Percentiles rank a stretch among this genome's conserved stretches.
phyloP scores from a whole-genome alignment of 1,140 invertebrate species.

The Drosophila tsacasi region DNA sequence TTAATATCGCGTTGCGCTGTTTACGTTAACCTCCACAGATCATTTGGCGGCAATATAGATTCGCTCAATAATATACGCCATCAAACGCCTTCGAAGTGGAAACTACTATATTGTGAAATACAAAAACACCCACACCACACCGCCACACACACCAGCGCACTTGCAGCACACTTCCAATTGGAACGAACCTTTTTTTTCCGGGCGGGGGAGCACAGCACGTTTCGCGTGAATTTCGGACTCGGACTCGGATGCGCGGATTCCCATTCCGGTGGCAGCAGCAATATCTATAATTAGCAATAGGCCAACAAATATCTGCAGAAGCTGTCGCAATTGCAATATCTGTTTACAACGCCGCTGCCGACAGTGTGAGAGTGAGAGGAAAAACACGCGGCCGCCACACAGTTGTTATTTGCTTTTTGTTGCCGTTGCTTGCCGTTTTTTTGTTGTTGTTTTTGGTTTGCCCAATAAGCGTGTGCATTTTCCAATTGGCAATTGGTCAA shows the following conservation, averaged over 20 bases:
- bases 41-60: conserved; percentile 9
- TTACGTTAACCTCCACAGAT: conserved; percentile 26
- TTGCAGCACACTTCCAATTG: conserved; percentile 28
- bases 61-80: conserved; percentile 15
- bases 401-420: conserved; percentile 27
- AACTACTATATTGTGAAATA: conserved; percentile 54
- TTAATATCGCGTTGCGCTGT: conserved; percentile 52
- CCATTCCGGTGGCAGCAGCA: conserved; percentile 35
- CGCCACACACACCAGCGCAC: conserved; percentile 26
- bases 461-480: conserved; percentile 1
- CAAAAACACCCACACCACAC: conserved; percentile 29
- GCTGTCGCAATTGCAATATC: conserved; percentile 40
- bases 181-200: conserved; percentile 35
- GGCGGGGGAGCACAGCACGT: conserved; percentile 43
- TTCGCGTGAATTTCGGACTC: conserved; percentile 29
- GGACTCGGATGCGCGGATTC: conserved; percentile 26
- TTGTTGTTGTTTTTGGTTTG: conserved; percentile 29
- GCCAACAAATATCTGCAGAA: conserved; percentile 20
- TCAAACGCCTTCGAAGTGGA: conserved; percentile 12
- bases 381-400: conserved; percentile 45
- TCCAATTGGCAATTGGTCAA: conserved; percentile 16
- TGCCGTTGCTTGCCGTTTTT: conserved; percentile 13
- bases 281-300: conserved; percentile 38
- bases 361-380: conserved; percentile 23
- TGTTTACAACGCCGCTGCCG: conserved; percentile 47